phyloP scores from a whole-genome alignment of 2,113 vertebrate genomes.

The Thalassoma bifasciatum region DNA sequence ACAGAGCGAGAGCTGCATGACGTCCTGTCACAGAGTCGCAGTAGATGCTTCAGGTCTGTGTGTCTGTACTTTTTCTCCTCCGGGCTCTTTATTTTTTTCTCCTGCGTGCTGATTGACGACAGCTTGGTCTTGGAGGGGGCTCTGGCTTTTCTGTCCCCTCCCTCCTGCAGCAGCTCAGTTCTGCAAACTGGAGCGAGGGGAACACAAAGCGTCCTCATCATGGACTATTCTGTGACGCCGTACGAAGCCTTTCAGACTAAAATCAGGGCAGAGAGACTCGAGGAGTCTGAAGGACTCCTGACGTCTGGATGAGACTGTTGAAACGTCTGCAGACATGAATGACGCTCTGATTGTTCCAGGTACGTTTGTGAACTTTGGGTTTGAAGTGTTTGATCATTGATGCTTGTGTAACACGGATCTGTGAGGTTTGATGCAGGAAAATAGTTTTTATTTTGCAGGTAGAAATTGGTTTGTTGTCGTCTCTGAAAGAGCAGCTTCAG shows the following conservation, averaged over 20 bases:
- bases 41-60: too few relatives aligned
- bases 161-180: constrained; percentile 40
- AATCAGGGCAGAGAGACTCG: constrained; percentile 64
- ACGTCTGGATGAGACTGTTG: constrained; percentile 27
- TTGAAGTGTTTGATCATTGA: background rate
- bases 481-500: too few relatives aligned
- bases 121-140: constrained; percentile 58
- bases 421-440: too few relatives aligned
- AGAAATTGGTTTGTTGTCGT: too few relatives aligned
- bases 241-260: constrained; percentile 34
- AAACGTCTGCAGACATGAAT: constrained; percentile 56
- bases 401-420: too few relatives aligned
- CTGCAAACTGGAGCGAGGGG: constrained; percentile 44
- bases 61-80: constrained; percentile 32
- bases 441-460: too few relatives aligned
- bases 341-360: constrained; percentile 60
- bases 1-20: constrained; percentile 29
- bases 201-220: constrained; percentile 65
- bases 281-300: constrained; percentile 57
- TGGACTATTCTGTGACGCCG: constrained; percentile 64
- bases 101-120: constrained; percentile 48
- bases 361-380: constrained; percentile 48
- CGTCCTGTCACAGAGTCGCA: constrained; percentile 65
- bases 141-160: constrained; percentile 19
- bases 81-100: constrained; percentile 8